Percentiles rank a stretch among this genome's conserved stretches.
Evolutionary conservation across 2,113 vertebrate genomes (phyloP).

Genomic region (Noturus placidus): DNA sequence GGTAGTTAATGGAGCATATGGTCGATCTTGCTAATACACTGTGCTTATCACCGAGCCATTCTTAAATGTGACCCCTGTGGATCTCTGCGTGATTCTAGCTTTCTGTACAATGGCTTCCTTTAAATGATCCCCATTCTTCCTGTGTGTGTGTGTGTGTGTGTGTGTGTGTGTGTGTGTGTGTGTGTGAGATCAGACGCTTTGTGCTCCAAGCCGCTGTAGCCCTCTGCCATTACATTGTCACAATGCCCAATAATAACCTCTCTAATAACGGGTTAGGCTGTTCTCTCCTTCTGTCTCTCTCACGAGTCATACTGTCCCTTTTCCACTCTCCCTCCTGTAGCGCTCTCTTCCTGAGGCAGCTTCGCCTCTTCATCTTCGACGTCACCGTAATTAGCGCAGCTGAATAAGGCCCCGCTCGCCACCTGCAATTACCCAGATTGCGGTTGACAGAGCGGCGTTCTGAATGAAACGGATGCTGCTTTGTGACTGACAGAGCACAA

Average conservation of each 20-base stretch:
- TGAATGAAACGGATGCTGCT: slow-evolving; percentile 41
- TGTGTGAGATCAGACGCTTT: slow-evolving; percentile 46
- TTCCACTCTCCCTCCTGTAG: slow-evolving; percentile 48
- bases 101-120: slow-evolving; percentile 30
- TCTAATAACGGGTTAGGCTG: slow-evolving; percentile 50
- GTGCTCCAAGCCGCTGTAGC: slow-evolving; percentile 42
- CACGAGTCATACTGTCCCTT: slow-evolving; percentile 8
- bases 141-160: slow-evolving; percentile 34
- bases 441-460: slow-evolving; percentile 29
- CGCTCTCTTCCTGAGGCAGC: slow-evolving; percentile 38
- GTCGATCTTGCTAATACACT: neutral
- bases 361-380: slow-evolving; percentile 43
- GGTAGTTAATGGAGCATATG: neutral
- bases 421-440: slow-evolving; percentile 54
- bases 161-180: slow-evolving; percentile 22
- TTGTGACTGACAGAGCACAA: slow-evolving; percentile 31
- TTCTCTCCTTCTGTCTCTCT: slow-evolving; percentile 29
- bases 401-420: slow-evolving; percentile 48
- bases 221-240: slow-evolving; percentile 54
- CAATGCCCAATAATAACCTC: slow-evolving; percentile 54
- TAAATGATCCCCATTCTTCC: slow-evolving; percentile 45
- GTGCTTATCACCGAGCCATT: neutral
- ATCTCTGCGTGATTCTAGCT: slow-evolving; percentile 11
- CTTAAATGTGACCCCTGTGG: slow-evolving; percentile 23
- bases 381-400: slow-evolving; percentile 50